Evolutionary conservation across 2,888 invertebrate genomes (phyloP), one percentile per base, ranked within the genome.

Genomic region (Cremastobaeus sp.): DNA sequence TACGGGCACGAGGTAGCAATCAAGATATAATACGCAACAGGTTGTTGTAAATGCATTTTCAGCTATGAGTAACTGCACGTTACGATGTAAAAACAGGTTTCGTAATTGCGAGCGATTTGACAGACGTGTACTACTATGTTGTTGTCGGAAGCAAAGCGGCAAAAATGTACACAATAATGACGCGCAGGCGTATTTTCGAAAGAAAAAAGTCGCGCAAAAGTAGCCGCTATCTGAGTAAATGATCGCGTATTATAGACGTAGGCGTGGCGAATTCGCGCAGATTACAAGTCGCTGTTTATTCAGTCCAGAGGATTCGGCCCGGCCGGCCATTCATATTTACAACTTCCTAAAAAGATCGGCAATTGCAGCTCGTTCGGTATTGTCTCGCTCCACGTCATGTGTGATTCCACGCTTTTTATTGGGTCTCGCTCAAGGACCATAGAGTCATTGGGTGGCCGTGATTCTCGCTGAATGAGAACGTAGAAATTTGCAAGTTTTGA

Each of bases 21-120:
- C 64, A 39, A 54, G 52, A 54, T 65, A 54, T 20, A 30, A 45
- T 45, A 54, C 54, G 64, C 54, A 65, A 65, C 54, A 54, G 54
- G 64, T 62, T 41, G 50, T 20, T 37, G 20, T 64, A 64, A 52
- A 43, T 64, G 12, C 30, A 30, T 48, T 64, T 64, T 52, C 15
- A 34, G 21, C 43, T 64, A 64, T 64, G 52, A 52, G 45, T 64
- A 52, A n/a, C n/a, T n/a, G n/a, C 15, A 32, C 11, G n/a, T 62
- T 62, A 37, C 43, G 28, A 34, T 52, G 45, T 52, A 25, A 64
- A 43, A 34, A 8, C 25, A 12, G 25, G 45, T 64, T 45, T 52
- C 52, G 14, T 52, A 52, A 52, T 43, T 64, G 64, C 45, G 43
- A 17, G 52, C 52, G 20, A 50, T 62, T 50, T 18, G 11, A 50